These are phyloP conservation scores for Lonchura striata DNA, from an alignment of 2,113 vertebrate species.

Conservation along the genomic window DNA sequence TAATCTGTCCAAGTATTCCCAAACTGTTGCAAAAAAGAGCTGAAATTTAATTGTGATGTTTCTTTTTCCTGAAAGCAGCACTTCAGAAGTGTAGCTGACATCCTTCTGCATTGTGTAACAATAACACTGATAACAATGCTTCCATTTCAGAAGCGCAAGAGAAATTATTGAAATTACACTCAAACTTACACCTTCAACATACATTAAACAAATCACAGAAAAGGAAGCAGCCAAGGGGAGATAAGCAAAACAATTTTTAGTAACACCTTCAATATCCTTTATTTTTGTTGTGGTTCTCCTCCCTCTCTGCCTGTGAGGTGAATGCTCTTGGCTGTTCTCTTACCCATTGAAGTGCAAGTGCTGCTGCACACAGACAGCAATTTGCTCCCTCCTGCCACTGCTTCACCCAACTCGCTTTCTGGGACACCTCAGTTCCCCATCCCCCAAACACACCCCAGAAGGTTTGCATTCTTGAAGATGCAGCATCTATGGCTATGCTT, in stretches of 20 bases:
- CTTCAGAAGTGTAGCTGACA: background rate
- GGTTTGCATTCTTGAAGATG: background rate
- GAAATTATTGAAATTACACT: background rate
- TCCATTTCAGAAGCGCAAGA: background rate
- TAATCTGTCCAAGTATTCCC: background rate
- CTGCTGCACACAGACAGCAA: background rate
- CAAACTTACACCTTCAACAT: background rate
- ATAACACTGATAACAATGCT: accelerated
- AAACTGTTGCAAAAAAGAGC: background rate
- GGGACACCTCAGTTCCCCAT: background rate
- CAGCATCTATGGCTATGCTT: background rate
- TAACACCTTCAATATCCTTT: background rate
- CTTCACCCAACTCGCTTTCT: background rate
- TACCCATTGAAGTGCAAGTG: background rate
- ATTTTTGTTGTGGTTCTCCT: background rate
- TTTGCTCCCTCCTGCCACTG: background rate
- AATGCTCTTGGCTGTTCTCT: background rate
- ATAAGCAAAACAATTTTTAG: background rate
- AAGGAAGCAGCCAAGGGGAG: background rate
- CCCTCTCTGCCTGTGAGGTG: background rate
- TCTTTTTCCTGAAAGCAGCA: background rate
- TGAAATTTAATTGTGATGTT: background rate
- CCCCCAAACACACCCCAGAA: no score
- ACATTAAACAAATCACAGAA: background rate
- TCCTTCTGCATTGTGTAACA: accelerated